These are phyloP conservation scores for Drosophila mayri DNA, from an alignment of 1,140 invertebrate genomes.

Conservation along the genomic window DNA sequence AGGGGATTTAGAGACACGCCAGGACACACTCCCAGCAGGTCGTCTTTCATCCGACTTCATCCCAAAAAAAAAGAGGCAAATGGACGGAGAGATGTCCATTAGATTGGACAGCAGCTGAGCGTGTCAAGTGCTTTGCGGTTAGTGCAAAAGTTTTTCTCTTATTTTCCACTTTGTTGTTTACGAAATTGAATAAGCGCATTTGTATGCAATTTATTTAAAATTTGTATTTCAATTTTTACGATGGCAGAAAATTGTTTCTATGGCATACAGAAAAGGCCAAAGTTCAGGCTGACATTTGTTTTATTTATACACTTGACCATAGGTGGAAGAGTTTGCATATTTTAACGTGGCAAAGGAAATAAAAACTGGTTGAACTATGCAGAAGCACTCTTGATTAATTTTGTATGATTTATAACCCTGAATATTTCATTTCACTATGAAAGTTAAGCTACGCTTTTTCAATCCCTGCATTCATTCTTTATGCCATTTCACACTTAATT, in stretches of 20 bases:
- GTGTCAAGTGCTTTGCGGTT: slow-evolving; percentile 77
- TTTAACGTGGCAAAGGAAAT: slow-evolving; percentile 3
- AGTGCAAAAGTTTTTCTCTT: slow-evolving; percentile 59
- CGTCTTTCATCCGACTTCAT: slow-evolving; percentile 40
- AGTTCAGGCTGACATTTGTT: slow-evolving; percentile 50
- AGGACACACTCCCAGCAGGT: slow-evolving; percentile 32
- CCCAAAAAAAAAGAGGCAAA: slow-evolving; percentile 4
- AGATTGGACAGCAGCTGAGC: slow-evolving; percentile 74
- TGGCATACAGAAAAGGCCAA: slow-evolving; percentile 39
- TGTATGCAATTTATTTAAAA: slow-evolving; percentile 79
- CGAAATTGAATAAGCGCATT: slow-evolving; percentile 75
- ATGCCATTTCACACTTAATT: slow-evolving; percentile 46
- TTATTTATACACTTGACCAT: slow-evolving; percentile 46
- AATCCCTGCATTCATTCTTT: slow-evolving; percentile 19
- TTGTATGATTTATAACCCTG: slow-evolving; percentile 15
- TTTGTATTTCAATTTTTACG: slow-evolving; percentile 53
- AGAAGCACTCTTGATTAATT: slow-evolving; percentile 19
- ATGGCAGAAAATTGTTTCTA: slow-evolving; percentile 55
- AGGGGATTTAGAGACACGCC: slow-evolving; percentile 25
- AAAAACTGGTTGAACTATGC: not conserved
- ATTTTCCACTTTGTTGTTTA: slow-evolving; percentile 58
- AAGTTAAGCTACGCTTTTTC: not conserved
- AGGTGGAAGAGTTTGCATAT: slow-evolving; percentile 27
- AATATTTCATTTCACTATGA: slow-evolving; percentile 5
- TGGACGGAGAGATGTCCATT: slow-evolving; percentile 45